A percentile compares a stretch with the other conserved stretches of the same genome.
Evolutionary conservation across 2,888 invertebrate species (phyloP).

Genomic region (Lithophane ornitopus): DNA sequence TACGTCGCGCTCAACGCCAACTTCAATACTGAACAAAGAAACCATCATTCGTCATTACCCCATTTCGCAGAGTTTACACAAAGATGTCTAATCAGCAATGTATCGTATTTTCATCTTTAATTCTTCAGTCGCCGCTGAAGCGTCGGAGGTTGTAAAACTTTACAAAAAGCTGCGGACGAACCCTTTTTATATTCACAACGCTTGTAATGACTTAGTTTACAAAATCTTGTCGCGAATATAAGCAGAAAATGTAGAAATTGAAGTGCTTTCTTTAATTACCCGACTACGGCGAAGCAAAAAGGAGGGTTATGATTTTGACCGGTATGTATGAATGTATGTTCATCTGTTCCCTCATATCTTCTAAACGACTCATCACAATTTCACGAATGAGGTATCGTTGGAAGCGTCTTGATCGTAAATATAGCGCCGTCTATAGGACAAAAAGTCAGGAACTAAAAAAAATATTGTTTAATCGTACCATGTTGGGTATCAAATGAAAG

Average conservation of each 20-base stretch:
- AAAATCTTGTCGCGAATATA: slow-evolving; percentile 23
- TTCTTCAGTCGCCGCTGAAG: slow-evolving; percentile 17
- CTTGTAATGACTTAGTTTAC: slow-evolving; percentile 45
- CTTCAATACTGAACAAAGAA: neutral
- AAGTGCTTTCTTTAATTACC: neutral
- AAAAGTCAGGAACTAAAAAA: too few species aligned
- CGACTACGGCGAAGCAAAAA: too few species aligned
- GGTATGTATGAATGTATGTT: too few species aligned
- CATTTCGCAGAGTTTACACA: slow-evolving; percentile 22
- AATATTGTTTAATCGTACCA: too few species aligned
- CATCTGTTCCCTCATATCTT: too few species aligned
- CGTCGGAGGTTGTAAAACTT: slow-evolving; percentile 42
- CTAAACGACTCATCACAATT: too few species aligned
- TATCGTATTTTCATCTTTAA: slow-evolving; percentile 56
- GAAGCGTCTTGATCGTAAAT: too few species aligned
- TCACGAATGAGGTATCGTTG: too few species aligned
- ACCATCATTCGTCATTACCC: slow-evolving; percentile 11
- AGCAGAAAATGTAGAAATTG: neutral
- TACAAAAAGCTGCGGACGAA: slow-evolving; percentile 37
- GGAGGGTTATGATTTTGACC: too few species aligned
- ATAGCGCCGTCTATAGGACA: too few species aligned
- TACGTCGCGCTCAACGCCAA: neutral
- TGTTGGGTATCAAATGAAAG: too few species aligned
- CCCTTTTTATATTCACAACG: slow-evolving; percentile 55
- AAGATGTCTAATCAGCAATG: slow-evolving; percentile 51